Percentiles rank a stretch among this genome's conserved stretches.
These are phyloP conservation scores for Aptenodytes patagonicus DNA, from an alignment of 2,113 vertebrate species.

Conservation along the genomic window DNA sequence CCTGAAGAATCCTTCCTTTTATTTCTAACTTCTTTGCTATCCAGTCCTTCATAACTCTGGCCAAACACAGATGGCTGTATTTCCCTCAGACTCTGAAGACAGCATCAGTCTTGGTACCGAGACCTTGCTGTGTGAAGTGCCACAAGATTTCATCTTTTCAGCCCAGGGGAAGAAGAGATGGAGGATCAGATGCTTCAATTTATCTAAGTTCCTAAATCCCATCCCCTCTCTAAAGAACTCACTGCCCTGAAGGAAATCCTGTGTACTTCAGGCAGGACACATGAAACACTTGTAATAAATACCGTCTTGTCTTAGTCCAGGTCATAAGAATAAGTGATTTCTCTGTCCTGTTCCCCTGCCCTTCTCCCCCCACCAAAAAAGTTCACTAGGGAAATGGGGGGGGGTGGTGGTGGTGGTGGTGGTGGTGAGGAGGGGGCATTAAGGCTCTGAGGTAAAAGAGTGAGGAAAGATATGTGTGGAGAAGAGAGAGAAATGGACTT, in stretches of 20 bases:
- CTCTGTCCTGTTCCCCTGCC: not conserved
- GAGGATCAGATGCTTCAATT: not conserved
- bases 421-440: not conserved
- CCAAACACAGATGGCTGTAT: constrained; percentile 42
- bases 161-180: not conserved
- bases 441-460: not conserved
- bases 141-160: not conserved
- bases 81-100: constrained; percentile 2
- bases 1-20: constrained; percentile 10
- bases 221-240: not conserved
- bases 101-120: not conserved
- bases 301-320: not conserved
- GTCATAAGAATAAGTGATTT: not conserved
- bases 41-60: not conserved
- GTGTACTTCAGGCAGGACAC: not conserved
- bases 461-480: not conserved
- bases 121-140: not conserved
- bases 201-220: not conserved
- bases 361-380: not conserved
- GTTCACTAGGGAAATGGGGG: not conserved
- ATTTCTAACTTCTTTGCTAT: not conserved
- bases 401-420: too few relatives aligned
- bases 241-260: not conserved
- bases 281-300: not conserved
- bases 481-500: not conserved